phyloP scores from a whole-genome alignment of 2,113 vertebrate species.

The Embiotoca jacksoni region DNA sequence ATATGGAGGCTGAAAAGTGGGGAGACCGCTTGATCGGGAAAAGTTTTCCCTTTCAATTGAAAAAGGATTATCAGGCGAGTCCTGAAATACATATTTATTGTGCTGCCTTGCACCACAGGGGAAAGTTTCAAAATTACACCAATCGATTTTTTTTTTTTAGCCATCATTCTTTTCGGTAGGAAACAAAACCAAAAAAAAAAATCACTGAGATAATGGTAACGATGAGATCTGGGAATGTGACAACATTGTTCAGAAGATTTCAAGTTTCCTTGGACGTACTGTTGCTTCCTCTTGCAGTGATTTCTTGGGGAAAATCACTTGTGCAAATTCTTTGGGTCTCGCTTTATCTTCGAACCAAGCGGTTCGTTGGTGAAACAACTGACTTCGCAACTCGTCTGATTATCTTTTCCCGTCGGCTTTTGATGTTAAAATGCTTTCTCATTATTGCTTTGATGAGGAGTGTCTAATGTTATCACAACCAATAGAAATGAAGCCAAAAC shows the following conservation, averaged over 20 bases:
- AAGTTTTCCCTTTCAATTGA: conserved; percentile 40
- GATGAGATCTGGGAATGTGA: neutral
- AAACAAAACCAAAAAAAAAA: neutral
- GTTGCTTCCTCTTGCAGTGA: neutral
- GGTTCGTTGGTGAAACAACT: no score
- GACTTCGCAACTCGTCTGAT: no score
- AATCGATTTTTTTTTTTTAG: neutral
- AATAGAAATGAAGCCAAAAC: no score
- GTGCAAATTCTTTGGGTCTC: neutral
- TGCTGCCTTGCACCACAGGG: conserved; percentile 7
- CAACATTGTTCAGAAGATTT: neutral
- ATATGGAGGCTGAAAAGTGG: conserved; percentile 16
- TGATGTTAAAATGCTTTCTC: no score
- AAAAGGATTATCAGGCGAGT: conserved; percentile 20
- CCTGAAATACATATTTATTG: conserved; percentile 26
- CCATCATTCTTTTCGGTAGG: neutral
- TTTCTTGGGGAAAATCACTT: neutral
- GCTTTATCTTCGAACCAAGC: neutral
- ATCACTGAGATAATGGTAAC: neutral
- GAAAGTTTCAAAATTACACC: conserved; percentile 3
- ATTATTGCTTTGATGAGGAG: no score
- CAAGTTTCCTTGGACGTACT: neutral
- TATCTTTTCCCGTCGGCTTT: no score
- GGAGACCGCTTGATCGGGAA: conserved; percentile 27
- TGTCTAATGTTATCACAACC: no score